Evolutionary conservation across 2,113 vertebrate species (phyloP), one percentile per base, ranked within the genome.

Genomic region (Spea bombifrons): DNA sequence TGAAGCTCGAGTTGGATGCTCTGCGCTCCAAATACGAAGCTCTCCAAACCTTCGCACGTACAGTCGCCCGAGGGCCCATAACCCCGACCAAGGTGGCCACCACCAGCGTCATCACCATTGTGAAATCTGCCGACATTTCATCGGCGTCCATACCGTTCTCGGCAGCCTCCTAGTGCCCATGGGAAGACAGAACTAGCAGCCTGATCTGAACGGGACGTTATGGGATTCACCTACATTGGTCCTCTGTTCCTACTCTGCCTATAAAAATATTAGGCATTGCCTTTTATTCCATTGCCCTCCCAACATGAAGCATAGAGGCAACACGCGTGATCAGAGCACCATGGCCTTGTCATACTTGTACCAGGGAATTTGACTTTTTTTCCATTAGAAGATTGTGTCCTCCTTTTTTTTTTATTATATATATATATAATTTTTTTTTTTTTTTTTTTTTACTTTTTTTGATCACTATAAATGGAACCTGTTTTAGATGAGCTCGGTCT

Each of bases 51-150:
- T 96, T 97, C 8, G 95, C 96, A 83, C 92, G 95, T 86, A 96
- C 94, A 53, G 95, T 97, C 76, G 94, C 95, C 83, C 91, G 93
- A 9, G 92, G 94, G 80, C 91, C 94, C 8, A 92, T 95, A 55
- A 90, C 92, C 73, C 91, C 94, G 0, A 90, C 94, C 82, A 97
- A 95, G 86, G 96, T 96, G 65, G 95, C 94, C 83, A 90, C 95
- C 88, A 98, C 97, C 90, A 98, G 96, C 45, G 97, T 99, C 89
- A 99, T 99, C 92, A 99, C 97, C 90, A 99, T 98, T 0, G 94
- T 99, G 85, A 99, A 98, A 85, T 99, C 97, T 0, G 82, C 91
- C 0, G 88, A 91, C 84, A 83, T 92, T 61, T 89, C 90, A 4
- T 89, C 92, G 82, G 78, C 87, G 82, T 93, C 92, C 2, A 91